Percentiles rank a stretch among this genome's conserved stretches.
phyloP scores from a whole-genome alignment of 1,140 invertebrate species.

The Zaprionus inermis region DNA sequence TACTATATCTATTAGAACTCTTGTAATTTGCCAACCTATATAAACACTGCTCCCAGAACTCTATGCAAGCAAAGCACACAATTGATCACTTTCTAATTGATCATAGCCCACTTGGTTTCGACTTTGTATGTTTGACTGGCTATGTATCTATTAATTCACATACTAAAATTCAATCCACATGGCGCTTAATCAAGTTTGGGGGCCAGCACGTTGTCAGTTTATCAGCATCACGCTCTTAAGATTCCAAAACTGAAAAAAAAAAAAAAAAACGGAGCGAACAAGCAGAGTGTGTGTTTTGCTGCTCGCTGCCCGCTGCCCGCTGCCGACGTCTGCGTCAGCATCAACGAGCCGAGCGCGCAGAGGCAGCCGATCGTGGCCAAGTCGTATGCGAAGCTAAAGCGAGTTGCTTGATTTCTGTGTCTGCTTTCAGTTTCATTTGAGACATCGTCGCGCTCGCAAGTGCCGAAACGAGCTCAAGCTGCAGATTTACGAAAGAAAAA shows the following conservation, averaged over 20 bases:
- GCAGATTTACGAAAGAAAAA: slow-evolving; percentile 16
- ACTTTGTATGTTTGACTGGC: background rate
- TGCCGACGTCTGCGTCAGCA: slow-evolving; percentile 6
- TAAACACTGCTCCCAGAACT: background rate
- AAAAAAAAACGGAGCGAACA: slow-evolving; percentile 27
- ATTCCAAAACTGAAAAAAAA: slow-evolving; percentile 51
- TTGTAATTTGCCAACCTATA: no score
- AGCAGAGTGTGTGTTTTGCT: slow-evolving; percentile 28
- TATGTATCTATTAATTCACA: slow-evolving; percentile 4
- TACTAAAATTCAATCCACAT: slow-evolving; percentile 20
- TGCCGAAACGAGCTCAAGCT: slow-evolving; percentile 45
- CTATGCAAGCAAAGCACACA: background rate
- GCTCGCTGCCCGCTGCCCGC: background rate
- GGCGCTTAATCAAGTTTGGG: slow-evolving; percentile 64
- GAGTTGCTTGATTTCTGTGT: slow-evolving; percentile 60
- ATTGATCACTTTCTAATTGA: slow-evolving; percentile 5
- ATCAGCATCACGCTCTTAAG: slow-evolving; percentile 79
- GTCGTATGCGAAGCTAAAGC: slow-evolving; percentile 30
- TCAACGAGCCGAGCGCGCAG: slow-evolving; percentile 9
- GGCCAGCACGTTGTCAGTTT: slow-evolving; percentile 73
- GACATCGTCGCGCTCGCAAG: slow-evolving; percentile 75
- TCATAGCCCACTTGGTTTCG: background rate
- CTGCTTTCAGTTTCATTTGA: slow-evolving; percentile 82
- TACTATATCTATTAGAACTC: background rate
- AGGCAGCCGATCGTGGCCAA: slow-evolving; percentile 26